Conservation (phyloP, 1,140 invertebrate genomes). For the Globodera ellingtonae region DNA sequence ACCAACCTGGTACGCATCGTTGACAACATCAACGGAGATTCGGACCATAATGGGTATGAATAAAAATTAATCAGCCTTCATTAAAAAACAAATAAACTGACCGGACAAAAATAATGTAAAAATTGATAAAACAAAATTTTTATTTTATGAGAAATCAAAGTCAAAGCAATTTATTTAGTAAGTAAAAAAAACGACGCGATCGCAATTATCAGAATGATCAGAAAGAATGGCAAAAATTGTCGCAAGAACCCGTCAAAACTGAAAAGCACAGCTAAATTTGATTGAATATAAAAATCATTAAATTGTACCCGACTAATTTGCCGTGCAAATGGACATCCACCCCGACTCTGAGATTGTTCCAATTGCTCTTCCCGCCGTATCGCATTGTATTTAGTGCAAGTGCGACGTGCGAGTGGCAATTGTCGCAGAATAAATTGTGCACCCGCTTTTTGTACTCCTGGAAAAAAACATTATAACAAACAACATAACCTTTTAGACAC, state of each 20-base stretch:
- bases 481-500: not conserved
- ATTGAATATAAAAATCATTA: not conserved
- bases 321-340: conserved; percentile 47
- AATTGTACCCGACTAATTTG: conserved; percentile 47
- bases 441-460: conserved; percentile 59
- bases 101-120: conserved; percentile 24
- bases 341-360: conserved; percentile 61
- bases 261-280: conserved; percentile 32
- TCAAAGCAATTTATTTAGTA: conserved; percentile 27
- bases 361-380: conserved; percentile 56
- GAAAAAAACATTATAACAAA: not conserved
- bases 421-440: conserved; percentile 95
- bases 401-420: conserved; percentile 97
- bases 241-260: conserved; percentile 52
- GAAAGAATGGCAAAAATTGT: conserved; percentile 45
- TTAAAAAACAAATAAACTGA: not conserved
- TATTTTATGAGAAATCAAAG: not conserved
- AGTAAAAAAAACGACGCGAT: not conserved
- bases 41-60: conserved; percentile 44
- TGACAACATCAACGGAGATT: conserved; percentile 48
- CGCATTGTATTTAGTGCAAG: conserved; percentile 77
- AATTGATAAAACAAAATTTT: not conserved
- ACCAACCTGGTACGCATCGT: conserved; percentile 47
- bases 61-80: not conserved
- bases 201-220: conserved; percentile 6